Evolutionary conservation across 2,797 vertebrate species (phyloP).

Genomic region (Cirrhinus molitorella): DNA sequence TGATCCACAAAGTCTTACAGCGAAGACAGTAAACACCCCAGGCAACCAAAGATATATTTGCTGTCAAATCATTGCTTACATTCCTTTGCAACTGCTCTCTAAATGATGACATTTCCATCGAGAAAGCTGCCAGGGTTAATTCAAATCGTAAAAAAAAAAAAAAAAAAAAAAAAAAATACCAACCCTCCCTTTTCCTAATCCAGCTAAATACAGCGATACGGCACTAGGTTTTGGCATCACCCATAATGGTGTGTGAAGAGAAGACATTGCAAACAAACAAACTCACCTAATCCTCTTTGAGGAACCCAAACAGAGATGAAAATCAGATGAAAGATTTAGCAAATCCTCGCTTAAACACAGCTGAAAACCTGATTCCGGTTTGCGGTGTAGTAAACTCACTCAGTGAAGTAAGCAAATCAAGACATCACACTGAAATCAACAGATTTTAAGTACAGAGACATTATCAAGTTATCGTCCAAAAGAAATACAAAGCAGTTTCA

Average conservation of each 20-base stretch:
- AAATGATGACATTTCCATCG: constrained; percentile 36
- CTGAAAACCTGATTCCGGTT: constrained; percentile 30
- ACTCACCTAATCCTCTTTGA: constrained; percentile 43
- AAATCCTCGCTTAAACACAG: constrained; percentile 51
- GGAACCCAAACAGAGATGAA: constrained; percentile 54
- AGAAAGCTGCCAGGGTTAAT: constrained; percentile 48
- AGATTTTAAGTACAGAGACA: constrained; percentile 1
- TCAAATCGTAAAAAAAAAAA: constrained; percentile 43
- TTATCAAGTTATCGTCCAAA: neutral
- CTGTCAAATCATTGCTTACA: constrained; percentile 37
- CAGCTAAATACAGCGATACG: constrained; percentile 37
- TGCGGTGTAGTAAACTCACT: constrained; percentile 3
- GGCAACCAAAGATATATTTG: constrained; percentile 37
- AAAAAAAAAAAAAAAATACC: no score
- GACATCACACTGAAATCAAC: neutral
- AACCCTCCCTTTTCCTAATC: constrained; percentile 30
- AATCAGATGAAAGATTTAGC: constrained; percentile 46
- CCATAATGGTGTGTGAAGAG: constrained; percentile 27
- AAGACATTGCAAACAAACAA: constrained; percentile 52
- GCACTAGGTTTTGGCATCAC: constrained; percentile 64
- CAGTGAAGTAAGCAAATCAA: constrained; percentile 2
- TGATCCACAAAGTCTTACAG: constrained; percentile 12
- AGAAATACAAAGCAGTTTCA: neutral
- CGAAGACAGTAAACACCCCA: constrained; percentile 41
- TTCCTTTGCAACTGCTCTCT: constrained; percentile 38